A percentile compares a stretch with the other conserved stretches of the same genome.
Evolutionary conservation across 2,113 vertebrate species (phyloP).

Genomic region (Pitta sordida): DNA sequence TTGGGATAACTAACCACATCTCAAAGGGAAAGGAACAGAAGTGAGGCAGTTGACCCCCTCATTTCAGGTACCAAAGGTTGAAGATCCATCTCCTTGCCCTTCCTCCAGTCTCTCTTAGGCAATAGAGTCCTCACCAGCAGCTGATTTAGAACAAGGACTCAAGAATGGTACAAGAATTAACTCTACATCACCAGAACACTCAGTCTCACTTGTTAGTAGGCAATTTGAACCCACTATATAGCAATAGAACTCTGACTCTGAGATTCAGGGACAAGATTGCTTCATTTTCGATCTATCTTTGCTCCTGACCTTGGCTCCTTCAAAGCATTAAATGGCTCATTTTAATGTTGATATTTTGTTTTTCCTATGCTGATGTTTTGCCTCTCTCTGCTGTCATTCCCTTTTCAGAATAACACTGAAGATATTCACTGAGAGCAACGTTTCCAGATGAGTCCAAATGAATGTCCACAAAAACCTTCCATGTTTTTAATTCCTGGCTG

Average conservation of each 20-base stretch:
- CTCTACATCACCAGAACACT: not conserved
- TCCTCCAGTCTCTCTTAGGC: not conserved
- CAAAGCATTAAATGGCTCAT: not conserved
- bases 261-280: not conserved
- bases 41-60: not conserved
- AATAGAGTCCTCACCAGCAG: not conserved
- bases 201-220: not conserved
- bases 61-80: not conserved
- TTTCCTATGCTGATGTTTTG: not conserved
- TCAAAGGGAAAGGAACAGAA: not conserved
- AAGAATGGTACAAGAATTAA: not conserved
- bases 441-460: not conserved
- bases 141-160: not conserved
- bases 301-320: not conserved
- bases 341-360: not conserved
- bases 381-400: not conserved
- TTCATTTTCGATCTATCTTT: not conserved
- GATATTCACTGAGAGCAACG: fast-evolving
- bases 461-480: not conserved
- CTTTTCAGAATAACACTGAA: not conserved
- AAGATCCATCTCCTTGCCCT: not conserved
- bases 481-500: not conserved
- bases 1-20: not conserved
- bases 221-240: not conserved
- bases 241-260: not conserved